phyloP scores from a whole-genome alignment of 1,140 invertebrate genomes.

The Notospermus geniculatus region DNA sequence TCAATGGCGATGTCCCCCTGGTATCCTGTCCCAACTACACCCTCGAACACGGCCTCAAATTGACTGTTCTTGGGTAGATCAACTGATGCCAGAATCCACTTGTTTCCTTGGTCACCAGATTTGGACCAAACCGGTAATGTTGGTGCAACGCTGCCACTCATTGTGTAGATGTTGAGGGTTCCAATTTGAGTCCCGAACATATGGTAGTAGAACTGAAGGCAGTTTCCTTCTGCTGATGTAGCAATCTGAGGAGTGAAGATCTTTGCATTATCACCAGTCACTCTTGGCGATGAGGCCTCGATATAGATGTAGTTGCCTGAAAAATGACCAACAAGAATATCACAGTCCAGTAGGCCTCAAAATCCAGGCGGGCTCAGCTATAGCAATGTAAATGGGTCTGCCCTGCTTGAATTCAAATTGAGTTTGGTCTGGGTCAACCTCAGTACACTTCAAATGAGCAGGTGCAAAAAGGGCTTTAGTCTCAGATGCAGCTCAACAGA shows the following conservation, averaged over 20 bases:
- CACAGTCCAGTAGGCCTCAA: too few relatives aligned
- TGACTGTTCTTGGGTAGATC: conserved; percentile 11
- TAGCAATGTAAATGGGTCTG: too few relatives aligned
- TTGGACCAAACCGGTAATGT: conserved; percentile 31
- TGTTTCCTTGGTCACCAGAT: conserved; percentile 38
- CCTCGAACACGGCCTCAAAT: conserved; percentile 38
- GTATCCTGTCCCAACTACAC: conserved; percentile 30
- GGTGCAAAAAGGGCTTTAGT: too few relatives aligned
- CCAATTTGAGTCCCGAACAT: conserved; percentile 66
- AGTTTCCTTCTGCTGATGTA: conserved; percentile 22
- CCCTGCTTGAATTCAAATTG: too few relatives aligned
- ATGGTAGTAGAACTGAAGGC: conserved; percentile 67
- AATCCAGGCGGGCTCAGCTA: too few relatives aligned
- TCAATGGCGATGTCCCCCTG: conserved; percentile 36
- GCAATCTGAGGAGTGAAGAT: not conserved
- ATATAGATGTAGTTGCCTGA: conserved; percentile 64
- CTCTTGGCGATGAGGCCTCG: conserved; percentile 65
- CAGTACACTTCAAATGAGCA: too few relatives aligned
- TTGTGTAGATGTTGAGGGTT: conserved; percentile 34
- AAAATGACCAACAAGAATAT: not conserved
- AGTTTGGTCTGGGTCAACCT: too few relatives aligned
- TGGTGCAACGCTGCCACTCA: not conserved
- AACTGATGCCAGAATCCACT: conserved; percentile 39
- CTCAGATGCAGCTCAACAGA: too few relatives aligned
- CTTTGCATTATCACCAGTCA: conserved; percentile 64